A percentile compares a stretch with the other conserved stretches of the same genome.
Evolutionary conservation across 2,797 vertebrate genomes (phyloP).

Genomic region (Rachycentron canadum): DNA sequence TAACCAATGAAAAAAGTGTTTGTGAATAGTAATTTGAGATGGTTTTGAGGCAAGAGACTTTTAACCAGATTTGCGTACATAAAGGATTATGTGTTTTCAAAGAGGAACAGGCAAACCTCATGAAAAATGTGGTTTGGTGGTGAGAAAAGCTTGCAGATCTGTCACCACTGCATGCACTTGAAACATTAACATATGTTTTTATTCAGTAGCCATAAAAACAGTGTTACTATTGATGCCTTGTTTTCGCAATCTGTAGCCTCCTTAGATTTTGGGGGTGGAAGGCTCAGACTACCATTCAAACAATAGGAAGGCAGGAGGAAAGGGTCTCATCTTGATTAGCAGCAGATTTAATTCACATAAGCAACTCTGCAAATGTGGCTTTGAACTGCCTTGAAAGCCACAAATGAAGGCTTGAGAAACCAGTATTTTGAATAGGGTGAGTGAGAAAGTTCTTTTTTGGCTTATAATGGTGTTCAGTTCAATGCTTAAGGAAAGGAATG

Average conservation of each 20-base stretch:
- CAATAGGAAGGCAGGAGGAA: slow-evolving; percentile 52
- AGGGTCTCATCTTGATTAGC: slow-evolving; percentile 66
- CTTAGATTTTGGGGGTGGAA: slow-evolving; percentile 25
- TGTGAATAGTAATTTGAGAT: slow-evolving; percentile 53
- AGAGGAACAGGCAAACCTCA: slow-evolving; percentile 54
- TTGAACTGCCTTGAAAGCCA: slow-evolving; percentile 46
- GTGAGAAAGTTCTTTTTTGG: slow-evolving; percentile 25
- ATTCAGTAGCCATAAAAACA: slow-evolving; percentile 33
- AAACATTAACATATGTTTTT: slow-evolving; percentile 58
- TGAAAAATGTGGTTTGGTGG: slow-evolving; percentile 55
- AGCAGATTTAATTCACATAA: slow-evolving; percentile 67
- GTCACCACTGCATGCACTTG: slow-evolving; percentile 23
- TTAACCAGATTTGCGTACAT: slow-evolving; percentile 49
- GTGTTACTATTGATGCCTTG: slow-evolving; percentile 54
- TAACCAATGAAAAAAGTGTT: slow-evolving; percentile 45
- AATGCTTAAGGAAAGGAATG: slow-evolving; percentile 13
- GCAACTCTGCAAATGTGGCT: slow-evolving; percentile 58
- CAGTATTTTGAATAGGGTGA: slow-evolving; percentile 25
- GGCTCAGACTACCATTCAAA: slow-evolving; percentile 47
- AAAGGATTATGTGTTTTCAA: slow-evolving; percentile 56
- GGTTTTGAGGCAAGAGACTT: slow-evolving; percentile 53
- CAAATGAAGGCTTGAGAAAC: slow-evolving; percentile 44
- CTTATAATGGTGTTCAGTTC: slow-evolving; percentile 29
- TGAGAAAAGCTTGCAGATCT: slow-evolving; percentile 39
- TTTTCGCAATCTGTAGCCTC: slow-evolving; percentile 27